Conservation (phyloP, 1,140 invertebrate genomes). For the Pseudoatta argentina region DNA sequence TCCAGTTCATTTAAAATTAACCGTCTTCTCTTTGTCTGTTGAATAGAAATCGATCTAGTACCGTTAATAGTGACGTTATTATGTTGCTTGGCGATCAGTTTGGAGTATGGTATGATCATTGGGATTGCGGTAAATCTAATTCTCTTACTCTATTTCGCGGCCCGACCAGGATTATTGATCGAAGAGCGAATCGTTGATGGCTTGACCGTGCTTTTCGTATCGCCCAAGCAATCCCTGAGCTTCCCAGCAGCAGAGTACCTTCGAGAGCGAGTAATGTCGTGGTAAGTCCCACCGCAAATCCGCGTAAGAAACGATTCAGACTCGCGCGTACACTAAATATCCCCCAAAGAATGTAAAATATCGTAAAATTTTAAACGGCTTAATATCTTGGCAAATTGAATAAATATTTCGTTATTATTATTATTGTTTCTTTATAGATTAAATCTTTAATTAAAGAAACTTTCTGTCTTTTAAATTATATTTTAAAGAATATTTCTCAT, state of each 20-base stretch:
- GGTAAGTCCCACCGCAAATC: constrained; percentile 72
- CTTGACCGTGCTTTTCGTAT: constrained; percentile 85
- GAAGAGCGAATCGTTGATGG: constrained; percentile 83
- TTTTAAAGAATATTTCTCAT: neutral
- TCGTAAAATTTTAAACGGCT: neutral
- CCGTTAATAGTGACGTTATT: constrained; percentile 89
- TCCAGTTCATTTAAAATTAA: constrained; percentile 12
- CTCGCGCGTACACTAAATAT: neutral
- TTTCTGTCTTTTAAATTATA: too few species aligned
- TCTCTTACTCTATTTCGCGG: constrained; percentile 89
- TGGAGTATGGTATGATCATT: constrained; percentile 92
- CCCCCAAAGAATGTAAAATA: neutral
- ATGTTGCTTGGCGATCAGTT: constrained; percentile 88
- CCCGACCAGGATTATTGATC: constrained; percentile 88
- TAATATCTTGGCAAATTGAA: neutral
- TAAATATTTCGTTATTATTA: neutral
- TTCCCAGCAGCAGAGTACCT: constrained; percentile 90
- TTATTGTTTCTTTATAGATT: neutral
- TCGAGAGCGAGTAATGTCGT: constrained; percentile 86
- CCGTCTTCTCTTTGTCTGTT: constrained; percentile 19
- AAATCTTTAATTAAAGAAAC: neutral
- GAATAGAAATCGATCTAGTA: constrained; percentile 89
- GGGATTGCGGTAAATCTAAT: constrained; percentile 90
- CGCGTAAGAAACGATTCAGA: constrained; percentile 13
- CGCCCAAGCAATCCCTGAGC: constrained; percentile 88